Base-by-base conservation (phyloP, 1,140 invertebrate species). In the Ooceraea biroi region DNA sequence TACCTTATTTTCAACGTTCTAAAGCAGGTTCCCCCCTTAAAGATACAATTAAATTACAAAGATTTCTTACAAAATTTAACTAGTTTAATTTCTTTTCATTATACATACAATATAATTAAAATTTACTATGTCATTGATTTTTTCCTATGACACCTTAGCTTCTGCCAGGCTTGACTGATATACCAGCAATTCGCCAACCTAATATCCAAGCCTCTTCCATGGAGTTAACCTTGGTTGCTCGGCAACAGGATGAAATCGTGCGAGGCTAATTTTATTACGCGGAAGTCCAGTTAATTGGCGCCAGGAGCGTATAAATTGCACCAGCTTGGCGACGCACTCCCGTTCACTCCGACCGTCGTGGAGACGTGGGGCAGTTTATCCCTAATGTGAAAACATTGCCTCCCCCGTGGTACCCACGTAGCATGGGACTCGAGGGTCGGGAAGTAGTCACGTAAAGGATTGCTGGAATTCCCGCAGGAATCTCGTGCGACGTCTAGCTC, bases 321-420 rank as follows among this genome's bases (percentile, higher is more conserved):
- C 83, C 83, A 60, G 11, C 57, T 55, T 58, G 68, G 22, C 57
- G 73, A 52, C 73, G 63, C 61, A 58, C 41, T 41, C 46, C 41
- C 57, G 44, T 58, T 60, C 48, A 8, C 44, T 27, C 25, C 22
- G 65, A 19, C 72, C 55, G 76, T 48, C 50, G 58, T 22, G 57
- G 61, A 46, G 58, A 63, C 82, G 83, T 78, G 77, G 84, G 86
- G 82, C 86, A 89, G 87, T 90, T 91, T 91, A 87, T 85, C 85
- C 82, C 88, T 92, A 91, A 92, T 92, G 74, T 88, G 90, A 89
- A 92, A 92, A 92, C 91, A 92, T 92, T 90, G 89, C 83, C 71
- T 88, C 76, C 76, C 80, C 86, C 27, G n/a, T 22, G 63, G 60
- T 82, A 55, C 68, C 50, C 55, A 65, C 78, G 82, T 71, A 44